phyloP scores from a whole-genome alignment of 2,797 vertebrate species.

The Gymnothorax reevesii region DNA sequence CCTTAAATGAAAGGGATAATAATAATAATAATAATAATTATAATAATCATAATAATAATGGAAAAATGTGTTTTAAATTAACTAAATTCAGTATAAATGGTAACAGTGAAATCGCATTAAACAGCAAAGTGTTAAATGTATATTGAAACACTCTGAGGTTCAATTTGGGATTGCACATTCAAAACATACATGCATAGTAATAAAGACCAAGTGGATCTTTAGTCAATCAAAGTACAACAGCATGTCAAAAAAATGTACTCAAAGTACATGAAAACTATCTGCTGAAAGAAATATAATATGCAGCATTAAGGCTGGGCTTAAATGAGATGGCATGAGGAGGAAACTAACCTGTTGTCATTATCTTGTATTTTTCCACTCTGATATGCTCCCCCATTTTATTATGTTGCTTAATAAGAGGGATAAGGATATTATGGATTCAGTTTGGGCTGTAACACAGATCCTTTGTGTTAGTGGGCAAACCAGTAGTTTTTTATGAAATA shows the following conservation, averaged over 20 bases:
- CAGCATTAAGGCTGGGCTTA: not conserved
- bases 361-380: not conserved
- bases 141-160: slow-evolving; percentile 6
- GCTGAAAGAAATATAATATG: not conserved
- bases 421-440: too few species aligned
- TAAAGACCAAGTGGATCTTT: not conserved
- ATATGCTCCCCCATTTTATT: not conserved
- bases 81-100: slow-evolving; percentile 42
- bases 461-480: too few species aligned
- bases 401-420: too few species aligned
- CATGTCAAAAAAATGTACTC: not conserved
- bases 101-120: not conserved
- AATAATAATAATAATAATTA: too few species aligned
- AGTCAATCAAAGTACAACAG: not conserved
- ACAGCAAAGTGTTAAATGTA: not conserved
- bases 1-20: slow-evolving; percentile 49
- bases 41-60: too few species aligned
- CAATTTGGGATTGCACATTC: not conserved
- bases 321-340: not conserved
- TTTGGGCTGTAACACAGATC: too few species aligned
- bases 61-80: slow-evolving; percentile 45
- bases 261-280: not conserved
- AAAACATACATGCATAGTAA: not conserved
- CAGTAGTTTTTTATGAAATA: too few species aligned
- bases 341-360: not conserved